Evolutionary conservation across 2,113 vertebrate genomes (phyloP), one percentile per base, ranked within the genome.

Genomic region (Mustela nigripes): DNA sequence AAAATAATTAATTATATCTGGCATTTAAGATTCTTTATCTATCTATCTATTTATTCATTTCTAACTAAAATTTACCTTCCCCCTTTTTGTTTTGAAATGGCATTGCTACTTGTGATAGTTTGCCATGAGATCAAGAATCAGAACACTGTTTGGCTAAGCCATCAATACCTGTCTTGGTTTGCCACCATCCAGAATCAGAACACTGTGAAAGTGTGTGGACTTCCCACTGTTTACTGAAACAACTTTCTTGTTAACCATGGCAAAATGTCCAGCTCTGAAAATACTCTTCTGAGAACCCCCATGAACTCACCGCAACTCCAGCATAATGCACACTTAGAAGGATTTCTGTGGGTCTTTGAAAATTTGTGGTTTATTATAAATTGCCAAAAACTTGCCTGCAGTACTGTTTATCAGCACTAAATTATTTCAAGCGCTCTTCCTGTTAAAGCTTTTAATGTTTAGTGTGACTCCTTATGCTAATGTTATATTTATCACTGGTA

Each of bases 391-490:
- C 98, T 98, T 86, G 91, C 85, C 93, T 84, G 22, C 94, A 96
- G 93, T 80, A 88, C 71, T 98, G 76, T 98, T 98, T 98, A 98
- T 98, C 95, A 96, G 91, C 81, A 82, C 58, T 98, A 98, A 98
- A 98, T 98, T 98, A 98, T 98, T 98, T 98, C 97, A 97, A 98
- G 93, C 21, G 0, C 71, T 97, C 91, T 97, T 98, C 94, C 91
- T 96, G 93, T 86, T 91, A 82, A 78, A 97, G 89, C 81, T 95
- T 98, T 97, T 98, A 97, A 98, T 88, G 98, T 96, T 95, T 89
- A 24, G 21, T 98, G 62, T 31, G 56, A 91, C 94, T 97, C 98
- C 95, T 98, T 92, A 95, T 97, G 97, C 88, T 94, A 98, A 96
- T 97, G 91, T 94, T 98, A 45, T 96, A 95, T 96, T 98, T 98